Percentiles rank a stretch among this genome's conserved stretches.
phyloP scores from a whole-genome alignment of 37 sponge, comb jelly and placozoan species.

The Tethya wilhelma region DNA sequence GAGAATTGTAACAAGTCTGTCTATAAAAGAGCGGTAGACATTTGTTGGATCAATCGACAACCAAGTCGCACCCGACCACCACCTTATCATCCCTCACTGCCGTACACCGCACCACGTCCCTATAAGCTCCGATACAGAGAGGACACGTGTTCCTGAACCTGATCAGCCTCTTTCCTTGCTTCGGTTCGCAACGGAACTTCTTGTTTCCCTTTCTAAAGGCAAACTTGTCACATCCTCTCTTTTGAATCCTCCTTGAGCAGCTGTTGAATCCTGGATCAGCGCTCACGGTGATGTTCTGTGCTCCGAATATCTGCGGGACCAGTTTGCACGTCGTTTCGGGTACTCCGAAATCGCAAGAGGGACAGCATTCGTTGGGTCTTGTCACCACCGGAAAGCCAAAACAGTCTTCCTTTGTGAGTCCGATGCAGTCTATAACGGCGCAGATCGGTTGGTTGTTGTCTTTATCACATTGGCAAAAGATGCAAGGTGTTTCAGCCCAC shows the following conservation, averaged over 20 bases:
- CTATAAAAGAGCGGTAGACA: too few relatives aligned
- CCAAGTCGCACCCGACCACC: slow-evolving; percentile 15
- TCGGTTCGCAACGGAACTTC: slow-evolving; percentile 31
- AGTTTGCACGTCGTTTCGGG: slow-evolving; percentile 2
- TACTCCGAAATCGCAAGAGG: slow-evolving; percentile 15
- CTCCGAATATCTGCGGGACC: slow-evolving; percentile 12
- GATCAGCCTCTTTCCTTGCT: slow-evolving; percentile 13
- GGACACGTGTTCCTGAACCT: slow-evolving; percentile 24
- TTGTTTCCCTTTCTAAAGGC: slow-evolving; percentile 6
- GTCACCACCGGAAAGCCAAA: slow-evolving; percentile 30
- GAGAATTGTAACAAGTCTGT: too few relatives aligned
- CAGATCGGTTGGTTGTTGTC: slow-evolving; percentile 3
- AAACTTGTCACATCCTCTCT: slow-evolving; percentile 27
- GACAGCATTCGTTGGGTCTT: slow-evolving; percentile 38
- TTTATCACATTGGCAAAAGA: slow-evolving; percentile 9
- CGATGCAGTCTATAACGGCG: slow-evolving; percentile 1
- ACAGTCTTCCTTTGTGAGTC: slow-evolving; percentile 16
- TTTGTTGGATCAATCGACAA: slow-evolving; percentile 1
- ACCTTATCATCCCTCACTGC: slow-evolving; percentile 9
- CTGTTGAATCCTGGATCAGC: not conserved
- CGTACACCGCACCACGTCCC: slow-evolving; percentile 14
- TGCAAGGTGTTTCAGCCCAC: slow-evolving; percentile 29
- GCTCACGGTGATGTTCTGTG: slow-evolving; percentile 26
- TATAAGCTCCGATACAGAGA: not conserved
- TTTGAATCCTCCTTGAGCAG: slow-evolving; percentile 1